These are phyloP conservation scores for Anas bernieri DNA, from an alignment of 2,797 vertebrate genomes.

Conservation along the genomic window DNA sequence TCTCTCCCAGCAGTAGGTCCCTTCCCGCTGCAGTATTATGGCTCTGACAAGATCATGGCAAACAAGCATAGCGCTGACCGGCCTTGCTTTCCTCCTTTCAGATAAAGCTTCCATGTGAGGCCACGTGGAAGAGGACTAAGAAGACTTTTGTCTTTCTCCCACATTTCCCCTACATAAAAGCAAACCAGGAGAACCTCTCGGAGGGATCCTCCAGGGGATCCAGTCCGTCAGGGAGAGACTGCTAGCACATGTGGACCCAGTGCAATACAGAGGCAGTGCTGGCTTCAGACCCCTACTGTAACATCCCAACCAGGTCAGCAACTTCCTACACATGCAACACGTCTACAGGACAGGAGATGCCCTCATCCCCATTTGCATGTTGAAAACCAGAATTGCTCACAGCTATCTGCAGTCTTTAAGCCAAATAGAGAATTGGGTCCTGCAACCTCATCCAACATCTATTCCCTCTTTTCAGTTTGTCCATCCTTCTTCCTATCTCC, in stretches of 20 bases:
- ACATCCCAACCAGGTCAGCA: neutral
- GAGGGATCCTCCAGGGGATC: neutral
- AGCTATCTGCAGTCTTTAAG: neutral
- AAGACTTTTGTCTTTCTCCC: neutral
- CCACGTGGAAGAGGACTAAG: too few relatives aligned
- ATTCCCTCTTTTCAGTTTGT: neutral
- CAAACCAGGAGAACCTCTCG: neutral
- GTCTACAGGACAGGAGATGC: neutral
- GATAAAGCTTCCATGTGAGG: neutral
- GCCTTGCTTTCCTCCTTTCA: neutral
- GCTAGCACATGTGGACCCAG: neutral
- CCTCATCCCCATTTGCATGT: neutral
- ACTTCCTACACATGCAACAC: neutral
- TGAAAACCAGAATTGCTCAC: neutral
- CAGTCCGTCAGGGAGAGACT: neutral
- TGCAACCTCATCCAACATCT: rapidly evolving
- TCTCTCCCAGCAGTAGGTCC: neutral
- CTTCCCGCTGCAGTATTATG: neutral
- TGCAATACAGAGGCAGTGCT: rapidly evolving
- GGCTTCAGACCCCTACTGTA: neutral
- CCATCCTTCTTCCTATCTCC: neutral
- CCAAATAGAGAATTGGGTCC: neutral
- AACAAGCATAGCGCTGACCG: neutral
- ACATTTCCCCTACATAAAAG: neutral
- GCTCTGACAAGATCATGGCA: neutral